Percentiles rank a stretch among this genome's conserved stretches.
These are phyloP conservation scores for Dasyornis broadbenti DNA, from an alignment of 2,113 vertebrate genomes.

Conservation along the genomic window DNA sequence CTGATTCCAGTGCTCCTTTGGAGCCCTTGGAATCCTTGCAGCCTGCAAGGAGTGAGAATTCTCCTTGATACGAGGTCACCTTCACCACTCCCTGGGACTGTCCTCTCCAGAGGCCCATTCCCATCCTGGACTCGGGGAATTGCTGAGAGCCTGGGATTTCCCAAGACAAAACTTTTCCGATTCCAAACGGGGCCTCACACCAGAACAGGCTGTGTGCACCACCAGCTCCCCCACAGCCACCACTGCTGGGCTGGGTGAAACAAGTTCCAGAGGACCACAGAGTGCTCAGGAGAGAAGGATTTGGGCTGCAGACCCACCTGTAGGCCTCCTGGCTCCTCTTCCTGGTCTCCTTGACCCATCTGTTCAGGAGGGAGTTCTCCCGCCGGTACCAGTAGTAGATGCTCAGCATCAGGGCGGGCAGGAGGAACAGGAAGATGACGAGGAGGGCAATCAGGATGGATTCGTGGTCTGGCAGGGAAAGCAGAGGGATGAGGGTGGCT, in stretches of 20 bases:
- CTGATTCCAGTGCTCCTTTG: not conserved
- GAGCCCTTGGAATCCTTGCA: not conserved
- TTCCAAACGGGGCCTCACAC: not conserved
- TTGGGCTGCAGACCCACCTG: conserved; percentile 3
- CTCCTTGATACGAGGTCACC: not conserved
- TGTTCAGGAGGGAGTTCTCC: conserved; percentile 72
- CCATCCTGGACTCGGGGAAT: not conserved
- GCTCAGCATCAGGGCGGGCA: conserved; percentile 70
- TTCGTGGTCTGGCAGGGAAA: conserved; percentile 65
- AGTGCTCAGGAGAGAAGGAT: not conserved
- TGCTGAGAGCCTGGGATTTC: not conserved
- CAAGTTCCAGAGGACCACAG: fast-evolving
- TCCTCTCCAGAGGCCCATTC: not conserved
- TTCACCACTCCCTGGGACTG: not conserved
- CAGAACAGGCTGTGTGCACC: not conserved
- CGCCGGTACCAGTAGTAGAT: conserved; percentile 80
- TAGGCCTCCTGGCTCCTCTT: conserved; percentile 53
- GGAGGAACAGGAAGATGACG: conserved; percentile 80
- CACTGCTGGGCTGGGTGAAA: not conserved
- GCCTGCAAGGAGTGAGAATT: not conserved
- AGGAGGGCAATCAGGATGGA: conserved; percentile 72
- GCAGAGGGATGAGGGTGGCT: not conserved
- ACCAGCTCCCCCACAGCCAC: not conserved
- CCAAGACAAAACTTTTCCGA: not conserved
- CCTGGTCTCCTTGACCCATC: conserved; percentile 70